These are phyloP conservation scores for Phalanger gymnotis DNA, from an alignment of 2,797 vertebrate genomes.

Conservation along the genomic window DNA sequence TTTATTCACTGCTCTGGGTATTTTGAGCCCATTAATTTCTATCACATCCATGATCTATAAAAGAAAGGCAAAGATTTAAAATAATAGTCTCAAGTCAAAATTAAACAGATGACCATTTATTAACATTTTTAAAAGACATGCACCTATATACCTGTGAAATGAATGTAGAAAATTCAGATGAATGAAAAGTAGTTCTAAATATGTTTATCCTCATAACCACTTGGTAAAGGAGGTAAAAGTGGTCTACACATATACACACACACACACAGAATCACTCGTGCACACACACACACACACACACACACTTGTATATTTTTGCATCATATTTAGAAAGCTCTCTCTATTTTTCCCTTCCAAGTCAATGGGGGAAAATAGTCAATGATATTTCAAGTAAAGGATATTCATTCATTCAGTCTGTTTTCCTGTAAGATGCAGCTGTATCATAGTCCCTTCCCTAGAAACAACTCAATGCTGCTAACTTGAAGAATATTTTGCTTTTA, in stretches of 20 bases:
- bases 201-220: slow-evolving; percentile 30
- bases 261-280: no score
- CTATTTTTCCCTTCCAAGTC: background rate
- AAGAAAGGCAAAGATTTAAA: slow-evolving; percentile 57
- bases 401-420: slow-evolving; percentile 31
- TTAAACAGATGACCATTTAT: slow-evolving; percentile 70
- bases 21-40: slow-evolving; percentile 70
- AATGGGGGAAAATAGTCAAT: slow-evolving; percentile 6
- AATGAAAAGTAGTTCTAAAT: slow-evolving; percentile 38
- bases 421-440: background rate
- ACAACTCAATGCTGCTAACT: slow-evolving; percentile 65
- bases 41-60: slow-evolving; percentile 65
- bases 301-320: background rate
- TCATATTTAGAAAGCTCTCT: slow-evolving; percentile 45
- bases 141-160: slow-evolving; percentile 42
- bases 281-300: background rate
- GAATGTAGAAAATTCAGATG: slow-evolving; percentile 56
- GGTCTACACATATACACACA: background rate
- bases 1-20: slow-evolving; percentile 76
- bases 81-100: slow-evolving; percentile 72
- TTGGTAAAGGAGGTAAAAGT: background rate
- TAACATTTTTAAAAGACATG: slow-evolving; percentile 69
- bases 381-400: slow-evolving; percentile 52
- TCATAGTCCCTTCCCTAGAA: slow-evolving; percentile 55
- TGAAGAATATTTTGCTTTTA: slow-evolving; percentile 66